phyloP scores from a whole-genome alignment of 2,888 invertebrate genomes.

The Stenodera caucasica region DNA sequence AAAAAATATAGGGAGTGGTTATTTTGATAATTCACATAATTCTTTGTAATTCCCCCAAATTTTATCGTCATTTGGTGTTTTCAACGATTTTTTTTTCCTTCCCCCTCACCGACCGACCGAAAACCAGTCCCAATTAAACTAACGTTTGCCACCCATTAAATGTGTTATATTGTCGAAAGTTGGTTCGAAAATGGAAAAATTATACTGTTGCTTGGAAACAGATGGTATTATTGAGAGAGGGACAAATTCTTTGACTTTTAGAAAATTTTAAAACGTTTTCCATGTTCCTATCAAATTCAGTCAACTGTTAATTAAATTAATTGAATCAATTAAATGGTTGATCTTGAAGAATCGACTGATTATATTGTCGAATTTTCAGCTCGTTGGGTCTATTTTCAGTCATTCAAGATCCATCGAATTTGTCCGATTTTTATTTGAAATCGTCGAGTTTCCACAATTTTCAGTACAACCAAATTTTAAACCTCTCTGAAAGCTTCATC shows the following conservation, averaged over 20 bases:
- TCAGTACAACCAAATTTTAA: too few relatives aligned
- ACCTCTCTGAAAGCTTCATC: too few relatives aligned
- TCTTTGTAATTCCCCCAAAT: background rate
- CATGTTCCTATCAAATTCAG: constrained; percentile 13
- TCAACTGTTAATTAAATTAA: constrained; percentile 18
- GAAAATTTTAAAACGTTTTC: constrained; percentile 23
- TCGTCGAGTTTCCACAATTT: too few relatives aligned
- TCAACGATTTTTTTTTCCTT: background rate
- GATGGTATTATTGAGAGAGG: constrained; percentile 16
- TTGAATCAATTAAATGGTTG: constrained; percentile 14
- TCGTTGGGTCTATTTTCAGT: too few relatives aligned
- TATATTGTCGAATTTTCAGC: too few relatives aligned
- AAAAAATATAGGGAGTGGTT: background rate
- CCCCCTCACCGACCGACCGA: too few relatives aligned
- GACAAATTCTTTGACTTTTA: constrained; percentile 14
- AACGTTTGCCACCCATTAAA: constrained; percentile 8
- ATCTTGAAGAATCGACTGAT: too few relatives aligned
- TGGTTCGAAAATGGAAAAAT: constrained; percentile 9
- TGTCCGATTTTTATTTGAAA: too few relatives aligned
- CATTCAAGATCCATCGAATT: too few relatives aligned
- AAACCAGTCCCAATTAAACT: constrained; percentile 8
- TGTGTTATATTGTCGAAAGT: constrained; percentile 1
- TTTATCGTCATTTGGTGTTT: background rate
- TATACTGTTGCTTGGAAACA: constrained; percentile 13
- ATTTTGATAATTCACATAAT: background rate